phyloP scores from a whole-genome alignment of 2,797 vertebrate genomes.

The Calcarius lapponicus region DNA sequence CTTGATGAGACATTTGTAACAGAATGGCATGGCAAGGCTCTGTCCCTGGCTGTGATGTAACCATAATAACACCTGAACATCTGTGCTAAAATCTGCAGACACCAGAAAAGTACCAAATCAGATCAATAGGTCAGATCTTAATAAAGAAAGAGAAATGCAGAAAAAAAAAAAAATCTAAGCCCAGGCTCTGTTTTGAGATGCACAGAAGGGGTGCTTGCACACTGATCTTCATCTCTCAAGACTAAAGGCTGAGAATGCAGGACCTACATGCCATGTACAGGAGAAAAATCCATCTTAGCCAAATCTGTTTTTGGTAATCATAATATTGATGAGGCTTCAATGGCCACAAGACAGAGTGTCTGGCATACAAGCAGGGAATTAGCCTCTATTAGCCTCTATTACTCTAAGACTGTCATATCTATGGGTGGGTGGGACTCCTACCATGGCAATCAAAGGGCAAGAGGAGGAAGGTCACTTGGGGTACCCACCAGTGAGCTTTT shows the following conservation, averaged over 20 bases:
- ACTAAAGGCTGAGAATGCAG: background rate
- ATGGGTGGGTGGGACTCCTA: background rate
- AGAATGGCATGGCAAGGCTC: background rate
- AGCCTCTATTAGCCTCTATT: background rate
- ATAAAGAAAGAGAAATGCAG: background rate
- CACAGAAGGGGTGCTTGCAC: background rate
- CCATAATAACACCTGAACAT: fast-evolving
- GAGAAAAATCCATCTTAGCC: background rate
- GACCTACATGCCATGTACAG: fast-evolving
- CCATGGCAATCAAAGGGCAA: background rate
- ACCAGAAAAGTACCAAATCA: background rate
- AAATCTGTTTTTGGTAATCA: background rate
- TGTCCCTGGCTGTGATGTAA: background rate
- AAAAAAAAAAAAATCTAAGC: background rate
- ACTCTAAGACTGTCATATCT: background rate
- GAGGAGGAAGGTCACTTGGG: background rate
- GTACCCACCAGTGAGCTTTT: background rate
- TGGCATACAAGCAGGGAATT: background rate
- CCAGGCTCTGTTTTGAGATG: background rate
- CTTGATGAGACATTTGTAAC: background rate
- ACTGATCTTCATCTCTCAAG: background rate
- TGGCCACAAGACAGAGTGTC: fast-evolving
- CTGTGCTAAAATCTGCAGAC: background rate
- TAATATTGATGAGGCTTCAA: background rate
- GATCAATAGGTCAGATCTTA: background rate